Base-by-base conservation (phyloP, 2,888 invertebrate species). In the Seira musarum region DNA sequence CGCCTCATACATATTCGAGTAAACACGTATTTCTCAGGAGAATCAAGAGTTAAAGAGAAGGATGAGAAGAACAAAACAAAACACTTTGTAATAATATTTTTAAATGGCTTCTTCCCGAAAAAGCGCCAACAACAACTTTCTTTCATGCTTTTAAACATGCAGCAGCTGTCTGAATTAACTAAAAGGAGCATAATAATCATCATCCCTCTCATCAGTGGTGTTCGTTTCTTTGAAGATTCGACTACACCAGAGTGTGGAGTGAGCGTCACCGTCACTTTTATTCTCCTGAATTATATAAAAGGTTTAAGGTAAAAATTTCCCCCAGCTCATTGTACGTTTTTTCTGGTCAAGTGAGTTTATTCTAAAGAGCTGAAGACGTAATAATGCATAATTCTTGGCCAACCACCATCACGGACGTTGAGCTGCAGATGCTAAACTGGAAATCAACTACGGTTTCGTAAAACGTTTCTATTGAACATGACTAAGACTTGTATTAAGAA, bases 281-380 rank as follows among this genome's bases (percentile, higher is more conserved):
- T 67, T 15, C 22, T n/a, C 15, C 17, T 46, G 35, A n/a, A 35
- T 19, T 19, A 46, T 46, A 67, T 17, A 65, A 46, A 67, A 65
- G 15, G 21, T n/a, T n/a, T n/a, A n/a, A n/a, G n/a, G n/a, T n/a
- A n/a, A n/a, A 66, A 40, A 40, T 66, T 40, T 15, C 6, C 15
- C 67, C 21, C 6, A 10, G n/a, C 8, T 68, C 53, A 49, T 68
- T 68, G 8, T 53, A 24, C 15, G 46, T 68, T 68, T 68, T 53
- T 53, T 68, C 53, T 68, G 68, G 68, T 68, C 68, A 68, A 68
- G 68, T 53, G 53, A 68, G 68, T 68, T 68, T 24, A 68, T 68
- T 49, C 13, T 68, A 19, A 8, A 49, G 24, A 46, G 21, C 17
- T 17, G 49, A 8, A 67, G 15, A 49, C 22, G 49, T 19, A 67